Conservation (phyloP, 2,797 vertebrate species). For the Muraenolepis orangiensis region DNA sequence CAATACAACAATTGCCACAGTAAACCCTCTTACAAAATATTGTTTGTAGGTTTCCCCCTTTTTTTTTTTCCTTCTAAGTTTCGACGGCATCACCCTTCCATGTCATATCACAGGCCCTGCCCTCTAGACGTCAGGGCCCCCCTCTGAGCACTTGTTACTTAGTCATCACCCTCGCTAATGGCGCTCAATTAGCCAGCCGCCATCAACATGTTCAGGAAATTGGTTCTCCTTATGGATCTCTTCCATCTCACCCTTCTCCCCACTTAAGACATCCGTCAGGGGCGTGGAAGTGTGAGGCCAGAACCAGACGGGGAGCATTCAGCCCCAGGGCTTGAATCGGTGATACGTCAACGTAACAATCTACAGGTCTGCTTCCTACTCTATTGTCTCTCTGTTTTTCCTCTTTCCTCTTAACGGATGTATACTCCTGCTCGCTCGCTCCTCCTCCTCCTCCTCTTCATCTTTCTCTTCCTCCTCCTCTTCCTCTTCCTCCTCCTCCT, state of each 20-base stretch:
- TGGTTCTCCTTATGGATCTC: slow-evolving; percentile 30
- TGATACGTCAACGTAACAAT: not conserved
- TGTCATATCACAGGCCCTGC: slow-evolving; percentile 2
- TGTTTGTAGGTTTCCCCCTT: not conserved
- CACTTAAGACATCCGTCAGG: slow-evolving; percentile 23
- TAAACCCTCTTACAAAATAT: not conserved
- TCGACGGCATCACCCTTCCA: not conserved
- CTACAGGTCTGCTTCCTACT: not conserved
- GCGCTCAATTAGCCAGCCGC: slow-evolving; percentile 34
- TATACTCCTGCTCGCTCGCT: too few relatives aligned
- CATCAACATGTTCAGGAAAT: slow-evolving; percentile 19
- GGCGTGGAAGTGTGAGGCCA: not conserved
- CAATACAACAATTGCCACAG: not conserved
- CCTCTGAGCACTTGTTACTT: not conserved
- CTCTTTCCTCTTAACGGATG: too few relatives aligned
- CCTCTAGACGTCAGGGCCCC: slow-evolving; percentile 9
- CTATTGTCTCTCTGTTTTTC: not conserved
- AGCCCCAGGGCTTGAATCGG: not conserved
- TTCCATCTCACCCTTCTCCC: slow-evolving; percentile 4
- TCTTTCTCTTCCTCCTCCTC: too few relatives aligned
- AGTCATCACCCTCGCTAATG: slow-evolving; percentile 30
- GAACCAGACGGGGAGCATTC: not conserved
- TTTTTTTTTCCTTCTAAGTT: not conserved
- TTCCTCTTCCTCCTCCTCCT: too few relatives aligned
- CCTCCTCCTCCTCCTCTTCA: too few relatives aligned